Percentiles rank a stretch among this genome's conserved stretches.
These are phyloP conservation scores for Andrena camellia DNA, from an alignment of 2,888 invertebrate genomes.

Conservation along the genomic window DNA sequence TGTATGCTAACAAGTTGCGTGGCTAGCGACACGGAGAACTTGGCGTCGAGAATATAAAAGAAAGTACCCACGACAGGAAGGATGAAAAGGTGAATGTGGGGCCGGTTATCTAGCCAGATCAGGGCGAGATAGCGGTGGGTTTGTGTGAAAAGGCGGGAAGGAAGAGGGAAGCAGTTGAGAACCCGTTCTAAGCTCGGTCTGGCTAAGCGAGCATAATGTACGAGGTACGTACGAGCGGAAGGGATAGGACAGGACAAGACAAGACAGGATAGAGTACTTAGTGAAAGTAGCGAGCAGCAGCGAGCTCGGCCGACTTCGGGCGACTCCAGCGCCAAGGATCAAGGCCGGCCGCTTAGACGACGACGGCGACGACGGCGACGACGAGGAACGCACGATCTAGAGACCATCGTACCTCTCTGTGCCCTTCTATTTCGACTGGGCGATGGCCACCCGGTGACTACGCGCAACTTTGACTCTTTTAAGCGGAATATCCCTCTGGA, in stretches of 20 bases:
- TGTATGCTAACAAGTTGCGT: neutral
- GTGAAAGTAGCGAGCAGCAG: conserved; percentile 81
- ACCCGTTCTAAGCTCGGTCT: conserved; percentile 71
- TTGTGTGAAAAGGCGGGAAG: neutral
- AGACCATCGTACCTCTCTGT: conserved; percentile 59
- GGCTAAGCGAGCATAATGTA: conserved; percentile 76
- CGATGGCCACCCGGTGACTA: neutral
- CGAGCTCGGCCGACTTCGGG: conserved; percentile 73
- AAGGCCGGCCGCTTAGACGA: conserved; percentile 82
- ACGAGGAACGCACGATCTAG: conserved; percentile 69
- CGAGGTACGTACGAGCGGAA: conserved; percentile 58
- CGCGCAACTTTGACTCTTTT: neutral
- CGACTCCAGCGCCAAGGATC: conserved; percentile 84
- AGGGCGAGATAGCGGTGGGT: conserved; percentile 40
- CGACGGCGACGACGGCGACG: conserved; percentile 69
- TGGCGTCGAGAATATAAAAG: neutral
- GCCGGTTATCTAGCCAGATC: conserved; percentile 39
- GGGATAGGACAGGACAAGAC: conserved; percentile 71
- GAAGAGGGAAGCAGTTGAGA: conserved; percentile 68
- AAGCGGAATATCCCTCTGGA: neutral
- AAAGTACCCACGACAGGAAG: neutral
- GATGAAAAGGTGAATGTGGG: conserved; percentile 48
- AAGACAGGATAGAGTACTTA: conserved; percentile 76
- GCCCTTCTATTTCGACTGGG: conserved; percentile 43
- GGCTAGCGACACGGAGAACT: neutral